Conservation (phyloP, 92 coral and sea anemone species). For the Phenganax stokvisi region DNA sequence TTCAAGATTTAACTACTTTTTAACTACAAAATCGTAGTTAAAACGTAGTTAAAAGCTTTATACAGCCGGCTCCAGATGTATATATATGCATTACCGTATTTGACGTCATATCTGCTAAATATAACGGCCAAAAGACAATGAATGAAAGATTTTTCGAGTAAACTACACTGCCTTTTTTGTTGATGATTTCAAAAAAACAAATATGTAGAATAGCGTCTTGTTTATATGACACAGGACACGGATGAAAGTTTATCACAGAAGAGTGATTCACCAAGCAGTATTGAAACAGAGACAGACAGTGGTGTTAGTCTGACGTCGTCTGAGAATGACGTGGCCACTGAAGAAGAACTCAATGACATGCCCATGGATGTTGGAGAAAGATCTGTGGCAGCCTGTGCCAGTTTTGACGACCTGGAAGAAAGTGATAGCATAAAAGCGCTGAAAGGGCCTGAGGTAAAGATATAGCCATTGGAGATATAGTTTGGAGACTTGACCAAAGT, state of each 20-base stretch:
- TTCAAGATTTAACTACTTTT: no score
- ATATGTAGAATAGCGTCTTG: background rate
- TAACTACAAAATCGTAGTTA: no score
- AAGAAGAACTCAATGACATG: constrained; percentile 68
- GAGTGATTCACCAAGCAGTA: constrained; percentile 85
- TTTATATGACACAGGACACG: constrained; percentile 26
- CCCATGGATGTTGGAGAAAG: constrained; percentile 25
- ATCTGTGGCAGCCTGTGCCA: constrained; percentile 3
- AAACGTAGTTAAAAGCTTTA: no score
- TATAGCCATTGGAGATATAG: no score
- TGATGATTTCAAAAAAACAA: no score
- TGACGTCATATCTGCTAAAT: no score
- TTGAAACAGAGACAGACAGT: constrained; percentile 96
- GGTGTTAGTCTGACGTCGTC: constrained; percentile 92
- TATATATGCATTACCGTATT: no score
- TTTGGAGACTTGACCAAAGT: no score
- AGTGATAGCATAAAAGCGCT: constrained; percentile 45
- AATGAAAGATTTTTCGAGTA: no score
- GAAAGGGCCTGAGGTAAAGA: constrained; percentile 42
- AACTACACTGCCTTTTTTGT: no score
- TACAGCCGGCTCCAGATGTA: no score
- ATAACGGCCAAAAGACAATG: no score
- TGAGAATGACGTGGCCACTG: constrained; percentile 74
- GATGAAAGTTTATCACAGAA: constrained; percentile 68
- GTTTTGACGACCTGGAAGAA: constrained; percentile 19